Conservation (phyloP, 2,888 invertebrate genomes). For the Odiellus spinosus region DNA sequence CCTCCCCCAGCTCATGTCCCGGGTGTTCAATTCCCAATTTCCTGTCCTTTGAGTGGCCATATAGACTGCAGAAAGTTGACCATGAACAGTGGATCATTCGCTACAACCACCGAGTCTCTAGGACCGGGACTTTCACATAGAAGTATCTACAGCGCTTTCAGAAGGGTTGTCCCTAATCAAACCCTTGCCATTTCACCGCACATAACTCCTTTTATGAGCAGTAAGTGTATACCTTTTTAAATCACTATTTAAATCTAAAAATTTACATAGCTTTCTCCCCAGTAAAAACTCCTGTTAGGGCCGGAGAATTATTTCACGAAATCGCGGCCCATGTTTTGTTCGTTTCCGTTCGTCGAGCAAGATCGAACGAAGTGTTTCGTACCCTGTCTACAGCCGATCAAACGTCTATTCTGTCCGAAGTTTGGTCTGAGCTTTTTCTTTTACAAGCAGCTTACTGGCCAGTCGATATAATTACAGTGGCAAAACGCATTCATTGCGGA, state of each 20-base stretch:
- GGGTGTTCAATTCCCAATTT: no score
- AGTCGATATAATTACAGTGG: constrained; percentile 21
- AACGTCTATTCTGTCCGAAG: constrained; percentile 22
- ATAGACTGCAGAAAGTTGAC: no score
- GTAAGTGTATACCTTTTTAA: neutral
- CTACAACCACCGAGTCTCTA: no score
- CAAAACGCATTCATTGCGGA: constrained; percentile 11
- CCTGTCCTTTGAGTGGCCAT: no score
- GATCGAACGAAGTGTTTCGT: constrained; percentile 23
- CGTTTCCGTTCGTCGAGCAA: constrained; percentile 22
- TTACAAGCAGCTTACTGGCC: constrained; percentile 27
- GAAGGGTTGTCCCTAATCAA: neutral
- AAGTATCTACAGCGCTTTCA: neutral
- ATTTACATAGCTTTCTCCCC: neutral
- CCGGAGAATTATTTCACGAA: constrained; percentile 14
- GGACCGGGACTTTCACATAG: neutral
- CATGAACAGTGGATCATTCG: no score
- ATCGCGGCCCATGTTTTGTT: constrained; percentile 23
- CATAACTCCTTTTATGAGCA: neutral
- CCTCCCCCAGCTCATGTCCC: no score
- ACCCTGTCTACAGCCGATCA: constrained; percentile 23
- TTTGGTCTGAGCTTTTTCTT: constrained; percentile 26
- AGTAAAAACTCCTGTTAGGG: neutral
- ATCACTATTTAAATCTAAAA: neutral
- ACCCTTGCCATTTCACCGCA: neutral